Evolutionary conservation across 1,140 invertebrate species (phyloP).

Genomic region (Cyrtorhinus lividipennis): DNA sequence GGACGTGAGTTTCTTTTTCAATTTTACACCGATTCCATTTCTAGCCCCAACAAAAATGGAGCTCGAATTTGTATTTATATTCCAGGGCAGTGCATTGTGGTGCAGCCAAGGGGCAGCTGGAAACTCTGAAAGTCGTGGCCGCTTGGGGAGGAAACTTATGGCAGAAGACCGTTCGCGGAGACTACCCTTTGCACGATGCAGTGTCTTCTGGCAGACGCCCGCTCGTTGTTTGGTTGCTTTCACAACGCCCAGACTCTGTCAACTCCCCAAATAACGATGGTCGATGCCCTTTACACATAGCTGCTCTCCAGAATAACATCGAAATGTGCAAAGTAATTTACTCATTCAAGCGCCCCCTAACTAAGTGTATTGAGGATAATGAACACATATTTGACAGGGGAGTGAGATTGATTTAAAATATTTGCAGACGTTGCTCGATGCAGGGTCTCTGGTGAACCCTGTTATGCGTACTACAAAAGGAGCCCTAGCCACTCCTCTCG

Average conservation of each 20-base stretch:
- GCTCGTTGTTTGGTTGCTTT: constrained; percentile 70
- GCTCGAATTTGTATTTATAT: no score
- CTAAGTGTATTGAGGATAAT: background rate
- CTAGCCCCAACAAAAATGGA: no score
- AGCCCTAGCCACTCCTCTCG: constrained; percentile 70
- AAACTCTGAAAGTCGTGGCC: constrained; percentile 59
- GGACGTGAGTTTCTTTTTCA: constrained; percentile 46
- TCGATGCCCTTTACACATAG: constrained; percentile 81
- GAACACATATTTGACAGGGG: background rate
- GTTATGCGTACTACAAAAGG: constrained; percentile 69
- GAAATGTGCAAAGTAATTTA: constrained; percentile 67
- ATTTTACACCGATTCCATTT: no score
- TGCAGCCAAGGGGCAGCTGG: constrained; percentile 87
- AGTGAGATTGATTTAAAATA: no score
- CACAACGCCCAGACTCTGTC: constrained; percentile 63
- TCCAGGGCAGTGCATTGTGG: constrained; percentile 65
- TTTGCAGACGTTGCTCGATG: constrained; percentile 53
- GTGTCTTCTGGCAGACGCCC: constrained; percentile 80
- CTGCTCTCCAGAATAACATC: constrained; percentile 84
- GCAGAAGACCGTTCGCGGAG: constrained; percentile 78
- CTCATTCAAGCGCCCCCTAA: background rate
- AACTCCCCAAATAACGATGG: constrained; percentile 87
- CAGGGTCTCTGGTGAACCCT: constrained; percentile 64
- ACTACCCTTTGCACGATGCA: constrained; percentile 87
- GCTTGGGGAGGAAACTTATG: constrained; percentile 79